Evolutionary conservation across 2,888 invertebrate genomes (phyloP).

Genomic region (Pyrrhia umbra): DNA sequence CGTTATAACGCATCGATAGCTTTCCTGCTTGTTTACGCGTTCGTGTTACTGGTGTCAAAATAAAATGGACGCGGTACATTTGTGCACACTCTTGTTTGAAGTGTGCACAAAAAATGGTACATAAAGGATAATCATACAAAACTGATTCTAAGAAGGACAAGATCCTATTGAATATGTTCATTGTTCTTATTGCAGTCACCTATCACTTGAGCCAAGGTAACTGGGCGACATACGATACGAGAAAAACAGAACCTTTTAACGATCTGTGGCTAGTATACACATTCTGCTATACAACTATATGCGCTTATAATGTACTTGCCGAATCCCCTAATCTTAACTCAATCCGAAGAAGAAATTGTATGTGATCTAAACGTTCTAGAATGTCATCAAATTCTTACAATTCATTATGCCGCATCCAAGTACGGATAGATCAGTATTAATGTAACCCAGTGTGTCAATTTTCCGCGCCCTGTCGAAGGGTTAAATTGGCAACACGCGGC

Average conservation of each 20-base stretch:
- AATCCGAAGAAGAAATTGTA: too few relatives aligned
- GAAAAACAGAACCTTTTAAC: too few relatives aligned
- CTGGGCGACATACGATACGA: too few relatives aligned
- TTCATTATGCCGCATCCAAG: slow-evolving; percentile 33
- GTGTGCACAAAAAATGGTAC: slow-evolving; percentile 30
- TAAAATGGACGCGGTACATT: slow-evolving; percentile 45
- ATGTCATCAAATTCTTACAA: not conserved
- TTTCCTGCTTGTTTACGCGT: slow-evolving; percentile 64
- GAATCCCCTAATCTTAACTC: too few relatives aligned
- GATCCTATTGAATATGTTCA: slow-evolving; percentile 10
- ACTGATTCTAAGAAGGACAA: not conserved
- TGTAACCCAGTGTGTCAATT: slow-evolving; percentile 71
- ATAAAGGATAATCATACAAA: not conserved
- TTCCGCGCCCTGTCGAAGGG: slow-evolving; percentile 76
- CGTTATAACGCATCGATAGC: slow-evolving; percentile 87
- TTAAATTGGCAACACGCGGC: slow-evolving; percentile 76
- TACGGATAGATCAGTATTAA: not conserved
- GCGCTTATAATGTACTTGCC: too few relatives aligned
- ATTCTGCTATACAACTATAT: too few relatives aligned
- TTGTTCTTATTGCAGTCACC: not conserved
- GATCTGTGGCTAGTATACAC: too few relatives aligned
- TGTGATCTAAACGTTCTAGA: not conserved
- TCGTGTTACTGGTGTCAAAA: slow-evolving; percentile 9
- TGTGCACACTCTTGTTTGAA: slow-evolving; percentile 19
- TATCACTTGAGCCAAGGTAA: too few relatives aligned